Conservation (phyloP, 2,888 invertebrate genomes). For the Rotaria socialis region DNA sequence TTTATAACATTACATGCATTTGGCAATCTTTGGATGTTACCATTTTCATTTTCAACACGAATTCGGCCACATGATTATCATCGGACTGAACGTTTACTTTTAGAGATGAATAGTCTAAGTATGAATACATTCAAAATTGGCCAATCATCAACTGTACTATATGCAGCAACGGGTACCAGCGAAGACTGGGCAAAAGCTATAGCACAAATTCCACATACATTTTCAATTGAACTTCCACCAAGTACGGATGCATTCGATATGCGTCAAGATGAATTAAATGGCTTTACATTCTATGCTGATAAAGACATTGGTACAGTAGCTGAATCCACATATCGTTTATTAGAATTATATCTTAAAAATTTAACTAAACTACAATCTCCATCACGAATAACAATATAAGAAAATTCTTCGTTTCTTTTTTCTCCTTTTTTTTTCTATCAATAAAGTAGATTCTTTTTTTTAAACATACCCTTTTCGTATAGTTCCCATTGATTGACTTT, state of each 20-base stretch:
- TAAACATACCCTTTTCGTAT: not conserved
- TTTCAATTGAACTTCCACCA: conserved; percentile 72
- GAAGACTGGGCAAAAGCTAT: conserved; percentile 85
- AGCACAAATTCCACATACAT: conserved; percentile 77
- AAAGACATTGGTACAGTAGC: conserved; percentile 1
- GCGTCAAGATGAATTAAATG: conserved; percentile 25
- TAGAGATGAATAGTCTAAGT: not conserved
- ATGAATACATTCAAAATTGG: conserved; percentile 31
- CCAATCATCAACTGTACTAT: conserved; percentile 27
- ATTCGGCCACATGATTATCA: conserved; percentile 52
- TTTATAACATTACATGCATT: conserved; percentile 47
- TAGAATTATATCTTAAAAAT: conserved; percentile 14
- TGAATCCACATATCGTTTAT: not conserved
- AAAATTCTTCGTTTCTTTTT: not conserved
- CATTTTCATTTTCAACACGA: conserved; percentile 70
- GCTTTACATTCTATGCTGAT: not conserved
- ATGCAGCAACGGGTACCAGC: conserved; percentile 66
- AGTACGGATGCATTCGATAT: conserved; percentile 5
- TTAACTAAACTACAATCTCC: not conserved
- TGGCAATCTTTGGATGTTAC: conserved; percentile 69
- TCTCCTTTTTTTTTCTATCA: not conserved
- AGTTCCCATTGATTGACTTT: not conserved
- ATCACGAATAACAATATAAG: not conserved
- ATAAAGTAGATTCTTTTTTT: not conserved
- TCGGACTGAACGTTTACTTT: not conserved